Base-by-base conservation (phyloP, 2,113 vertebrate genomes). In the Misgurnus mizolepis region DNA sequence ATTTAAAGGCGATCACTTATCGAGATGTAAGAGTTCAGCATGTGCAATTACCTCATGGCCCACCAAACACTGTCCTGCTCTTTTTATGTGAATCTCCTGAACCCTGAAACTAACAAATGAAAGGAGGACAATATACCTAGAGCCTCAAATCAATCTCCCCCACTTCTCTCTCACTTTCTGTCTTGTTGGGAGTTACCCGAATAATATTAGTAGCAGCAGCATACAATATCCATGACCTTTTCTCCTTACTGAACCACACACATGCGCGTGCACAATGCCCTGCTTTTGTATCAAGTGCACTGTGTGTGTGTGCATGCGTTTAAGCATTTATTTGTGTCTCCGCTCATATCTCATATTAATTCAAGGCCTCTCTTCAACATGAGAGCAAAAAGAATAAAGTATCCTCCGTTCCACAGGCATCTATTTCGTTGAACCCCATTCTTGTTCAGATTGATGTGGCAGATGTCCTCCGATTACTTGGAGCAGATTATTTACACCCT, bases 41-140 rank as follows among this genome's bases (percentile, higher is more conserved):
- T 94, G 82, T 0, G 90, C 93, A 53, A 90, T 93, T 76, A 93
- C 94, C 83, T 95, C 53, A 45, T 41, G 67, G 11, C 49, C 27
- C 49, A 72, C 60, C 66, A 53, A 39, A 50, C 66, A 22, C 87
- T 97, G 78, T 93, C 93, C 0, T 98, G 97, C 87, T 96, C 96
- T 76, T 94, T 95, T 0, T 96, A 97, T 86, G 88, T 98, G 87
- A 96, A 98, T 11, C 94, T 96, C 66, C 91, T 95, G 88, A 98
- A 98, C 83, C 96, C 96, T 0, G 94, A 95, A 80, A 94, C 97
- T 85, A 92, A 95, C 0, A 96, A 98, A 80, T 98, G 96, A 96
- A 95, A 96, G 74, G 90, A 92, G 60, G 96, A 98, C 83, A 91
- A 96, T 80, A 34, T 34, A n/a, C n/a, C n/a, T n/a, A 92, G 81